A percentile compares a stretch with the other conserved stretches of the same genome.
These are phyloP conservation scores for Pedetes capensis DNA, from an alignment of 2,113 vertebrate genomes.

Conservation along the genomic window DNA sequence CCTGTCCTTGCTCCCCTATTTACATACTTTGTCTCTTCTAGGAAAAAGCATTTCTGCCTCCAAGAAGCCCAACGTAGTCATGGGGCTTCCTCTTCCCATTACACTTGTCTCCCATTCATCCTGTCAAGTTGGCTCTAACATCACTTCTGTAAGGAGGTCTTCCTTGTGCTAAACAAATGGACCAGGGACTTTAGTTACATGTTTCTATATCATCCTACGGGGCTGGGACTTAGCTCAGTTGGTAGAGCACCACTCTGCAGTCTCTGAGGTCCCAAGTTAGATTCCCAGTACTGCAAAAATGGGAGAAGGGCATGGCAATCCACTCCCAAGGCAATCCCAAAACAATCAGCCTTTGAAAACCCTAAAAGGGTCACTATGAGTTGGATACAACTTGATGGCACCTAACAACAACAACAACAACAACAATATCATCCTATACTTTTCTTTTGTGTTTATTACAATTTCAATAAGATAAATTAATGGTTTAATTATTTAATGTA, in stretches of 20 bases:
- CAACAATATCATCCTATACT: neutral
- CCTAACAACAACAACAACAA: too few species aligned
- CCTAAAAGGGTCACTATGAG: too few species aligned
- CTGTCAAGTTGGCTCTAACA: neutral
- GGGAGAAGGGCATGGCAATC: too few species aligned
- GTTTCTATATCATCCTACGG: neutral
- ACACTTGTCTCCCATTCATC: neutral
- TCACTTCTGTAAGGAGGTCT: neutral
- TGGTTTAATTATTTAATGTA: neutral
- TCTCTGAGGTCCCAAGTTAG: too few species aligned
- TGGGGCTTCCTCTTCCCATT: neutral
- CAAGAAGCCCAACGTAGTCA: neutral
- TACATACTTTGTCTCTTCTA: neutral
- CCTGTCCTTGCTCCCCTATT: neutral
- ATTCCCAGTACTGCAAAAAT: too few species aligned
- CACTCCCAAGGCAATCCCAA: too few species aligned
- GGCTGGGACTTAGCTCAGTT: too few species aligned
- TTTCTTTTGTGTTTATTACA: neutral
- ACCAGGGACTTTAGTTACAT: too few species aligned
- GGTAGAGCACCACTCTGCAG: too few species aligned
- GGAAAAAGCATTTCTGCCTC: neutral
- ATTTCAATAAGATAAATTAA: neutral
- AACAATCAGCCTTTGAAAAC: too few species aligned
- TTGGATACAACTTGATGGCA: too few species aligned
- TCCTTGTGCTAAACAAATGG: neutral